These are phyloP conservation scores for Egretta garzetta DNA, from an alignment of 2,113 vertebrate genomes.

Conservation along the genomic window DNA sequence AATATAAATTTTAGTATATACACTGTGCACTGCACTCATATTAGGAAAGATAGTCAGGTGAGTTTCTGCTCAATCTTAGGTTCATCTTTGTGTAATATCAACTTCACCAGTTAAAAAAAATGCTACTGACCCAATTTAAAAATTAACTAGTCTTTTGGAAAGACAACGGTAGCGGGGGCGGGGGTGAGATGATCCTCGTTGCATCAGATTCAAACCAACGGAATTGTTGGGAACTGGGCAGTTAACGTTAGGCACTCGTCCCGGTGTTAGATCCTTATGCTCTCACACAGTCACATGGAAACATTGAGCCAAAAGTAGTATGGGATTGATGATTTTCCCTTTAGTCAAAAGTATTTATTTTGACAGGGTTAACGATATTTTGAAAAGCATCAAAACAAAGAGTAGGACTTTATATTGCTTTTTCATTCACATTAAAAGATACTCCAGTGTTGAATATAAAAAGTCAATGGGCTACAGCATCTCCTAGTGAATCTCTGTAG, in stretches of 20 bases:
- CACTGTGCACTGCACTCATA: not conserved
- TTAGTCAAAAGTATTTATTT: not conserved
- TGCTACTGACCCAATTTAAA: conserved; percentile 21
- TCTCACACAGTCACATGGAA: not conserved
- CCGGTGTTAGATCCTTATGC: not conserved
- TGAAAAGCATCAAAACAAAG: not conserved
- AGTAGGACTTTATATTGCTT: not conserved
- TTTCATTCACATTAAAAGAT: not conserved
- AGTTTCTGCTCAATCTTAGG: not conserved
- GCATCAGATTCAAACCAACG: not conserved
- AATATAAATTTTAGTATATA: conserved; percentile 21
- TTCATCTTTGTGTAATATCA: conserved; percentile 2
- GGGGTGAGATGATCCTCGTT: not conserved
- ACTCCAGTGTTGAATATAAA: not conserved
- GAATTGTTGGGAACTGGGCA: not conserved
- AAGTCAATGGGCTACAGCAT: not conserved
- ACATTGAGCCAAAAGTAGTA: not conserved
- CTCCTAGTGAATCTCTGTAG: not conserved
- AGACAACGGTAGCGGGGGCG: not conserved
- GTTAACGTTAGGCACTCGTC: not conserved
- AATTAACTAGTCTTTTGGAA: conserved; percentile 43
- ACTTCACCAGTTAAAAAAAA: not conserved
- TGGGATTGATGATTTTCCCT: not conserved
- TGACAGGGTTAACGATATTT: not conserved
- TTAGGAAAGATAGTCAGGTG: not conserved